Evolutionary conservation across 1,140 invertebrate genomes (phyloP).

Genomic region (Pseudomyrmex gracilis): DNA sequence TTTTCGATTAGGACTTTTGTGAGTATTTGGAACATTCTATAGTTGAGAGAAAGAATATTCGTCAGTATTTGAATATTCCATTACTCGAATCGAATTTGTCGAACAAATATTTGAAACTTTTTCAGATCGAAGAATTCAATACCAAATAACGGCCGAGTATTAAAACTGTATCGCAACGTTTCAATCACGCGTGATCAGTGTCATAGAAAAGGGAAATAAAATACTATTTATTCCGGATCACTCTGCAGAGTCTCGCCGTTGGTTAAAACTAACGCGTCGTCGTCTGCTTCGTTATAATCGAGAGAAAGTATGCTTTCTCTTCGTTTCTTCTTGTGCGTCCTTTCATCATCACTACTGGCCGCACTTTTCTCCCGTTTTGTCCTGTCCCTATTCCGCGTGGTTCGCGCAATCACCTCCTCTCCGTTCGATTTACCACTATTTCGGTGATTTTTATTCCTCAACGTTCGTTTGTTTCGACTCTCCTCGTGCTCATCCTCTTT

Average conservation of each 20-base stretch:
- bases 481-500: conserved; percentile 80
- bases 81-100: too few relatives aligned
- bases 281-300: conserved; percentile 90
- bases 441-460: conserved; percentile 81
- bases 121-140: conserved; percentile 26
- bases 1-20: not conserved
- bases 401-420: conserved; percentile 84
- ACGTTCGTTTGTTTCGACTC: conserved; percentile 79
- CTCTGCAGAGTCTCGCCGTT: conserved; percentile 87
- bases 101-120: too few relatives aligned
- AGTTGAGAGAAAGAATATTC: too few relatives aligned
- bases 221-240: conserved; percentile 79
- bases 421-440: conserved; percentile 82
- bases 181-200: conserved; percentile 42
- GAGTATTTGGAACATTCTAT: too few relatives aligned
- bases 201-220: conserved; percentile 63
- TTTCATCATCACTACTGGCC: conserved; percentile 84
- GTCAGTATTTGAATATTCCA: too few relatives aligned
- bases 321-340: conserved; percentile 87
- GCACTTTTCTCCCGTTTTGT: conserved; percentile 85
- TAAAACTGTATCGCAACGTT: conserved; percentile 32
- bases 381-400: conserved; percentile 82
- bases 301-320: conserved; percentile 89
- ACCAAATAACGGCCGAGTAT: conserved; percentile 22
- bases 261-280: conserved; percentile 85